Conservation (phyloP, 2,888 invertebrate genomes). For the Drosophila planitibia region DNA sequence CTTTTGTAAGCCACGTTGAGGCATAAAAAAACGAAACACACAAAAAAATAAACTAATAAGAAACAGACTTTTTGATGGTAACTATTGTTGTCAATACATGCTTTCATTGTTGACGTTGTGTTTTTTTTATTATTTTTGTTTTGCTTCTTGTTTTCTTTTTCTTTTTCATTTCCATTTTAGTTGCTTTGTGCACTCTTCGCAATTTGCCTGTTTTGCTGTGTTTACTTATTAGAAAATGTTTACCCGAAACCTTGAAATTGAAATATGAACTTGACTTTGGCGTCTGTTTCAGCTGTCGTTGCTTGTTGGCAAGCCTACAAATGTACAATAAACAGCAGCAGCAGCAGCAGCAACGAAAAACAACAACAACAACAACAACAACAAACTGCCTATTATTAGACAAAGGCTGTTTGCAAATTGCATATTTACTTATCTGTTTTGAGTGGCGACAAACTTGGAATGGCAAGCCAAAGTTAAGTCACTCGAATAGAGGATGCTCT, state of each 20-base stretch:
- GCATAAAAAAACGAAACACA: not conserved
- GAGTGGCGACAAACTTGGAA: constrained; percentile 29
- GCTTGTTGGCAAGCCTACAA: constrained; percentile 45
- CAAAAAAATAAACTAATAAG: not conserved
- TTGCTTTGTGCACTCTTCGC: constrained; percentile 30
- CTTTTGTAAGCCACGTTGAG: not conserved
- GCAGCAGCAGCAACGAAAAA: not conserved
- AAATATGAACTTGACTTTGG: constrained; percentile 77
- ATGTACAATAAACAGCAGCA: constrained; percentile 55
- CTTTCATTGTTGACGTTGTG: constrained; percentile 11
- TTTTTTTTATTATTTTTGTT: constrained; percentile 13
- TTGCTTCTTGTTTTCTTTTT: constrained; percentile 8
- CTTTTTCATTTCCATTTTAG: constrained; percentile 20
- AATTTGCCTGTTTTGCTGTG: constrained; percentile 34
- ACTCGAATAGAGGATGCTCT: constrained; percentile 29
- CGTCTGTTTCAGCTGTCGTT: constrained; percentile 43
- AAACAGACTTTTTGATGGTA: constrained; percentile 15
- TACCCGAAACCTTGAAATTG: constrained; percentile 71
- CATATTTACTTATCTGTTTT: constrained; percentile 50
- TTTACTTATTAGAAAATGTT: constrained; percentile 61
- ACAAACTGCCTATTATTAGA: constrained; percentile 32
- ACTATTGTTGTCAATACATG: constrained; percentile 24
- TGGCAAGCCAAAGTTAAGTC: not conserved
- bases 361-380: constrained; percentile 20
- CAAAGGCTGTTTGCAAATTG: constrained; percentile 52